Percentiles rank a stretch among this genome's conserved stretches.
phyloP scores from a whole-genome alignment of 2,113 vertebrate genomes.

The Heterotilapia buettikoferi region DNA sequence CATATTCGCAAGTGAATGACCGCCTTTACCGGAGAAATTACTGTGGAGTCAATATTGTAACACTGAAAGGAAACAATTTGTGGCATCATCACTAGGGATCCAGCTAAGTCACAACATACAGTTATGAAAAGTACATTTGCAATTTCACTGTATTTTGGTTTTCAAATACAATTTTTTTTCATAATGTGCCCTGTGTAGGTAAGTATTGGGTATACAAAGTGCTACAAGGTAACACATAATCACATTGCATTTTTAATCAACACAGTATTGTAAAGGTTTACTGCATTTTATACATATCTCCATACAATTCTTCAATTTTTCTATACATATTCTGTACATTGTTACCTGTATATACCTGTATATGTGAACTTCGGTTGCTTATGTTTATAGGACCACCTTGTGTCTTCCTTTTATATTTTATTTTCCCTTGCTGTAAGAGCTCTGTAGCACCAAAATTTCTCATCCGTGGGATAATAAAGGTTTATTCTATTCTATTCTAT shows the following conservation, averaged over 20 bases:
- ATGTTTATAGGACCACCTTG: neutral
- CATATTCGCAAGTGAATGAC: conserved; percentile 6
- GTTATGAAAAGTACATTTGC: neutral
- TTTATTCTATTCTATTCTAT: neutral
- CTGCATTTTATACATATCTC: neutral
- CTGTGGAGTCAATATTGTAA: neutral
- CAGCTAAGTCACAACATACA: neutral
- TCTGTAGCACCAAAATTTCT: neutral
- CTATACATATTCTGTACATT: neutral
- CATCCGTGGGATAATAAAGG: neutral
- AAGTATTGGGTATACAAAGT: neutral
- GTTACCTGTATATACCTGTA: neutral
- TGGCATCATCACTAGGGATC: neutral
- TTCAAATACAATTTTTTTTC: neutral
- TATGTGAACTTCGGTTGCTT: neutral
- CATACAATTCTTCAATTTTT: neutral
- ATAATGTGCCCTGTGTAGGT: neutral
- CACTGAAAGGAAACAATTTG: neutral
- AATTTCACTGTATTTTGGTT: neutral
- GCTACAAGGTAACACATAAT: neutral
- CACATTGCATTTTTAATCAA: neutral
- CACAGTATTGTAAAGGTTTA: neutral
- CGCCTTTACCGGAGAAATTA: neutral
- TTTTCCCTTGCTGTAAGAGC: neutral
- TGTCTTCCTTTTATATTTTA: neutral